Evolutionary conservation across 2,113 vertebrate genomes (phyloP).

Genomic region (Promerops cafer): DNA sequence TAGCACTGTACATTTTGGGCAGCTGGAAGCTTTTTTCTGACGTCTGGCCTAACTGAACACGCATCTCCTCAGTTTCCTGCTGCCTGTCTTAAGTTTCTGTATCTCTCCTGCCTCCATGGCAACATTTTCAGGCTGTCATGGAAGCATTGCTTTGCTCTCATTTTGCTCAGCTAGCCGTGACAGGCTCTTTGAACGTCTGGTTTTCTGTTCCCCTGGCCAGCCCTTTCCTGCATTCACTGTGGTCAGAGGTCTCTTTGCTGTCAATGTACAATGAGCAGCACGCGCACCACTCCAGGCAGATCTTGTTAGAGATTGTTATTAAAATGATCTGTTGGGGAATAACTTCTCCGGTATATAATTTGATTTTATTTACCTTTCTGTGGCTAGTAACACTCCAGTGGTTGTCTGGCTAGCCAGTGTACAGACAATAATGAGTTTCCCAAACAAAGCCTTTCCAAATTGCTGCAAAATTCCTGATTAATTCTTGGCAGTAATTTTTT

Average conservation of each 20-base stretch:
- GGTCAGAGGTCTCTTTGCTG: background rate
- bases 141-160: background rate
- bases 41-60: background rate
- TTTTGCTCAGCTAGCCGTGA: slow-evolving; percentile 24
- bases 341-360: background rate
- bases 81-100: slow-evolving; percentile 1
- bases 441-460: background rate
- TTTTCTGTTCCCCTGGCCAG: background rate
- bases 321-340: background rate
- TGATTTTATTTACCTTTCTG: background rate
- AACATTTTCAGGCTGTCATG: background rate
- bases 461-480: background rate
- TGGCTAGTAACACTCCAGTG: background rate
- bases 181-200: background rate
- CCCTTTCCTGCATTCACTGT: background rate
- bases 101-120: slow-evolving; percentile 11
- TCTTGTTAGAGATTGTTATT: background rate
- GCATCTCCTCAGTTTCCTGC: background rate
- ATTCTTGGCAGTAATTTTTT: background rate
- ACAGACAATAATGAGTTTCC: background rate
- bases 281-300: background rate
- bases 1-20: background rate
- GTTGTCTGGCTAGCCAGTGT: background rate
- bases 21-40: background rate
- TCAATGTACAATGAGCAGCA: background rate